Percentiles rank a stretch among this genome's conserved stretches.
Conservation (phyloP, 2,113 vertebrate genomes). For the Capra hircus region DNA sequence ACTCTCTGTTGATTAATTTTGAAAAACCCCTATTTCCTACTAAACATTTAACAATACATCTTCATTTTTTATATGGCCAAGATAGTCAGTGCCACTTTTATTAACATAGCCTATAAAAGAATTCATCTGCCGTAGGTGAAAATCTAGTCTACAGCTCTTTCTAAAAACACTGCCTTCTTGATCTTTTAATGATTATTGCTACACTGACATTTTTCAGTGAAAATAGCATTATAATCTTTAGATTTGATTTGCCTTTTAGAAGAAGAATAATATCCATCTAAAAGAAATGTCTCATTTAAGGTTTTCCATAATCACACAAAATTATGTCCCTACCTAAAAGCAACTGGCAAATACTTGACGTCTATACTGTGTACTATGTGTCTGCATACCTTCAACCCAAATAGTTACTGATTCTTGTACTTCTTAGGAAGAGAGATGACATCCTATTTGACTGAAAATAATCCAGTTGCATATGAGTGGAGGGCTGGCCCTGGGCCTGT, state of each 20-base stretch:
- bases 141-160: slow-evolving; percentile 62
- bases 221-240: slow-evolving; percentile 32
- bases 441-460: neutral
- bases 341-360: slow-evolving; percentile 12
- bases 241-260: slow-evolving; percentile 45
- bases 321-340: slow-evolving; percentile 26
- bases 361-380: neutral
- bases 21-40: slow-evolving; percentile 33
- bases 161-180: neutral
- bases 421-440: neutral
- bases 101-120: slow-evolving; percentile 49
- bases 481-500: neutral
- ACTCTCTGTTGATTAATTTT: slow-evolving; percentile 23
- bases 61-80: slow-evolving; percentile 62
- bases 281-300: slow-evolving; percentile 30
- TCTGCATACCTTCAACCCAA: neutral
- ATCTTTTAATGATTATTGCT: neutral
- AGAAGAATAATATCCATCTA: slow-evolving; percentile 29
- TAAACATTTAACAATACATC: slow-evolving; percentile 56
- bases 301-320: neutral
- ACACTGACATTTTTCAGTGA: slow-evolving; percentile 47
- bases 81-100: slow-evolving; percentile 45
- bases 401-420: neutral
- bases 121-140: slow-evolving; percentile 1
- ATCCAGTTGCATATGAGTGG: neutral